A percentile compares a stretch with the other conserved stretches of the same genome.
These are phyloP conservation scores for Lysandra bellargus DNA, from an alignment of 2,888 invertebrate species.

Conservation along the genomic window DNA sequence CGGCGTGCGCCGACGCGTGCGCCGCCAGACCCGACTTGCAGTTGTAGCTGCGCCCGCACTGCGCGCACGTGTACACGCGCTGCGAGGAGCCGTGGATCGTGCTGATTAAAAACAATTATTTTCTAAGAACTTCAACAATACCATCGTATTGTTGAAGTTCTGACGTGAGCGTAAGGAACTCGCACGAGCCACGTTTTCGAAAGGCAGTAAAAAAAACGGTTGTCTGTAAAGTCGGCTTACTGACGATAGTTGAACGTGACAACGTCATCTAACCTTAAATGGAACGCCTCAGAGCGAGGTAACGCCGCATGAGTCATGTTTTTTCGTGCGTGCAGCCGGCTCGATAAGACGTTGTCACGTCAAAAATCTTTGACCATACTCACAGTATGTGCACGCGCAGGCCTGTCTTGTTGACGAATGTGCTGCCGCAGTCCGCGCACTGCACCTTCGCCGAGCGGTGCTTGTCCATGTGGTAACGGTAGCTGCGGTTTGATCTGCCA, in stretches of 20 bases:
- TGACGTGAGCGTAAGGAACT: no score
- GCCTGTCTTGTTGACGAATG: slow-evolving; percentile 53
- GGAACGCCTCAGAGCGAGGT: no score
- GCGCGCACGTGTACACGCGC: slow-evolving; percentile 38
- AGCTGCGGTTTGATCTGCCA: slow-evolving; percentile 55
- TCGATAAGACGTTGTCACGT: no score
- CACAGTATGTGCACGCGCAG: slow-evolving; percentile 62
- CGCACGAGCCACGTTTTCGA: no score
- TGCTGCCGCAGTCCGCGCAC: slow-evolving; percentile 57
- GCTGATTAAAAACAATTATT: slow-evolving; percentile 32
- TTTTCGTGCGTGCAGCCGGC: no score
- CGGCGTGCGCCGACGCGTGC: slow-evolving; percentile 43
- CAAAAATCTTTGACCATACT: slow-evolving; percentile 43
- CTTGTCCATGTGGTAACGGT: slow-evolving; percentile 63
- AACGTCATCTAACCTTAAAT: no score
- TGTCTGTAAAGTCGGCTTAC: no score
- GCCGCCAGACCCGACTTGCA: slow-evolving; percentile 42
- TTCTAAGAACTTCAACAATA: no score
- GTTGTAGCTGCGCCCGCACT: slow-evolving; percentile 44
- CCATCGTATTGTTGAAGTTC: no score
- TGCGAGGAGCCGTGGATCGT: slow-evolving; percentile 43
- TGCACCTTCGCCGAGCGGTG: slow-evolving; percentile 51
- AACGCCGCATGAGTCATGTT: no score
- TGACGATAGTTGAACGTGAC: no score
- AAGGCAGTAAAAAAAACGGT: no score